phyloP scores from a whole-genome alignment of 2,797 vertebrate genomes.

The Mus caroli region DNA sequence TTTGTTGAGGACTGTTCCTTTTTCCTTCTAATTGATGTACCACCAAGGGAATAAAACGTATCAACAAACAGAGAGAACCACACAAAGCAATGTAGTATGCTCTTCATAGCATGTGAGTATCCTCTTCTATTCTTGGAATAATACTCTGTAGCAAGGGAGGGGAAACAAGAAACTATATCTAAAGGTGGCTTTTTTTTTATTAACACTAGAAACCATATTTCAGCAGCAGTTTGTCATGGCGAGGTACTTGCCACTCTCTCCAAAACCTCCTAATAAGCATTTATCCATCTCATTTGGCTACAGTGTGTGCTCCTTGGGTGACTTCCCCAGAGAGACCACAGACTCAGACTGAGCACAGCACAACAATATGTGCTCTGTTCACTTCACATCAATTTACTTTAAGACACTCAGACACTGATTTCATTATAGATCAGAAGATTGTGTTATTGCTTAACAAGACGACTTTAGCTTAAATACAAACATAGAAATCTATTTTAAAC shows the following conservation, averaged over 20 bases:
- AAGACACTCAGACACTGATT: conserved; percentile 5
- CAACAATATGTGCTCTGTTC: not conserved
- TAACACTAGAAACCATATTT: not conserved
- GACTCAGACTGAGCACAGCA: not conserved
- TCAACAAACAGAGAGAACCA: not conserved
- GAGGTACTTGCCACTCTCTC: not conserved
- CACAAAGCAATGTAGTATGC: not conserved
- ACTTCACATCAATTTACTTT: not conserved
- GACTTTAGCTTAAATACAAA: conserved; percentile 46
- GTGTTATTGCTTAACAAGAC: conserved; percentile 3
- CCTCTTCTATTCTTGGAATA: not conserved
- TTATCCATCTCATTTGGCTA: not conserved
- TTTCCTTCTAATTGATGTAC: not conserved
- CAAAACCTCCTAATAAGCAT: not conserved
- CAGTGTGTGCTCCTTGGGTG: not conserved
- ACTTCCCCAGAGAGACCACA: not conserved
- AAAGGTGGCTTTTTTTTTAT: not conserved
- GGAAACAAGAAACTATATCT: not conserved
- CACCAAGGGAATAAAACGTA: conserved; percentile 53
- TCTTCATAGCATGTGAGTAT: conserved; percentile 4
- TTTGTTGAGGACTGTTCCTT: conserved; percentile 31
- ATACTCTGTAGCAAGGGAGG: not conserved
- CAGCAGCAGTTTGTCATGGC: not conserved
- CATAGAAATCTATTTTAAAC: conserved; percentile 36
- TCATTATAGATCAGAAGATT: conserved; percentile 12